phyloP scores from a whole-genome alignment of 2,113 vertebrate genomes.

The Ammospiza nelsoni region DNA sequence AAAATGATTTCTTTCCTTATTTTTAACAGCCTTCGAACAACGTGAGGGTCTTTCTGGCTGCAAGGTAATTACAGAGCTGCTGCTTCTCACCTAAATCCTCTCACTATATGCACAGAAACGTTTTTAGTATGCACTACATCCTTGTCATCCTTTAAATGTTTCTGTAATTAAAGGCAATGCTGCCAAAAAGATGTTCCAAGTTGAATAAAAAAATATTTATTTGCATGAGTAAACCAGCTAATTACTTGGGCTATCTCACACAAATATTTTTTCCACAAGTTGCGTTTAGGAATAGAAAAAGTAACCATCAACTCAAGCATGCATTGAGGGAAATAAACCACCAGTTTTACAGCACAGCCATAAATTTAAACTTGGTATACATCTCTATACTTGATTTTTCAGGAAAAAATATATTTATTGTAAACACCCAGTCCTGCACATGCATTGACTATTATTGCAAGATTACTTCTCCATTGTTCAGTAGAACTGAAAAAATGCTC shows the following conservation, averaged over 20 bases:
- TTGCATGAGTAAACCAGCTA: slow-evolving; percentile 28
- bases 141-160: slow-evolving; percentile 12
- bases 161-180: slow-evolving; percentile 49
- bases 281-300: background rate
- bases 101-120: background rate
- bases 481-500: background rate
- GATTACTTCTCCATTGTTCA: background rate
- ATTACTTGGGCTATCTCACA: slow-evolving; percentile 17
- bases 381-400: background rate
- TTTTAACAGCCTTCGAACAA: slow-evolving; percentile 47
- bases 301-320: background rate
- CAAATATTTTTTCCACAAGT: background rate
- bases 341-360: background rate
- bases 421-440: background rate
- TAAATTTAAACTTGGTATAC: background rate
- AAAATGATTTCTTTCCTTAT: slow-evolving; percentile 39
- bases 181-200: slow-evolving; percentile 48
- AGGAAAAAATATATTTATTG: background rate
- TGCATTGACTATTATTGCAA: background rate
- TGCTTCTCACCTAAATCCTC: slow-evolving; percentile 44
- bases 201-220: slow-evolving; percentile 14
- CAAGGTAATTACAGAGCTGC: slow-evolving; percentile 58
- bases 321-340: background rate
- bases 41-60: slow-evolving; percentile 31
- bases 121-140: slow-evolving; percentile 29